Percentiles rank a stretch among this genome's conserved stretches.
Conservation (phyloP, 1,140 invertebrate species). For the Pogonomyrmex californicus region DNA sequence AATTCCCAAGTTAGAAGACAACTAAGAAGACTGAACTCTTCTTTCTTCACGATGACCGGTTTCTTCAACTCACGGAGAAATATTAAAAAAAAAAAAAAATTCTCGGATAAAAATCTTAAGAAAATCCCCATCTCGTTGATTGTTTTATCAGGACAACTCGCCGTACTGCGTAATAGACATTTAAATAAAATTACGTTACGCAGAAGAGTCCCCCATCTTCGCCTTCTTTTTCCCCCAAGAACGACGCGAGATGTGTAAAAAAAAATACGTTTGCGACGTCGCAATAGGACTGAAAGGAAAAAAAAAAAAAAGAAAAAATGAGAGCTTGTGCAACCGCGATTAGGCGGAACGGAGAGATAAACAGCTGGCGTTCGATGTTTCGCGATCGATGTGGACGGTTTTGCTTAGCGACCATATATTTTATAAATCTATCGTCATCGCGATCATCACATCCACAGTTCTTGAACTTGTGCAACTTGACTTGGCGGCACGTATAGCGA, state of each 20-base stretch:
- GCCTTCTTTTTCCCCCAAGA: neutral
- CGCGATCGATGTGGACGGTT: neutral
- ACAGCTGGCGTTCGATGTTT: neutral
- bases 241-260: neutral
- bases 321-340: neutral
- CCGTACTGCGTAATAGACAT: neutral
- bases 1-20: neutral
- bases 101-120: neutral
- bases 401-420: neutral
- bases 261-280: neutral
- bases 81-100: neutral
- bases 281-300: neutral
- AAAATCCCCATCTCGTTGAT: neutral
- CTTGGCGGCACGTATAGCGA: slow-evolving; percentile 25
- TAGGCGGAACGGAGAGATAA: neutral
- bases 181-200: neutral
- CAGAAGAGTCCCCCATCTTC: neutral
- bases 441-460: slow-evolving; percentile 17
- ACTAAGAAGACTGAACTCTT: neutral
- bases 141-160: neutral
- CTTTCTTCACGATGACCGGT: neutral
- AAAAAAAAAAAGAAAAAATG: neutral
- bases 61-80: neutral
- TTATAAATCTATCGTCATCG: slow-evolving; percentile 28
- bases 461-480: slow-evolving; percentile 49